These are phyloP conservation scores for Ectemnius continuus DNA, from an alignment of 2,888 invertebrate species.

Conservation along the genomic window DNA sequence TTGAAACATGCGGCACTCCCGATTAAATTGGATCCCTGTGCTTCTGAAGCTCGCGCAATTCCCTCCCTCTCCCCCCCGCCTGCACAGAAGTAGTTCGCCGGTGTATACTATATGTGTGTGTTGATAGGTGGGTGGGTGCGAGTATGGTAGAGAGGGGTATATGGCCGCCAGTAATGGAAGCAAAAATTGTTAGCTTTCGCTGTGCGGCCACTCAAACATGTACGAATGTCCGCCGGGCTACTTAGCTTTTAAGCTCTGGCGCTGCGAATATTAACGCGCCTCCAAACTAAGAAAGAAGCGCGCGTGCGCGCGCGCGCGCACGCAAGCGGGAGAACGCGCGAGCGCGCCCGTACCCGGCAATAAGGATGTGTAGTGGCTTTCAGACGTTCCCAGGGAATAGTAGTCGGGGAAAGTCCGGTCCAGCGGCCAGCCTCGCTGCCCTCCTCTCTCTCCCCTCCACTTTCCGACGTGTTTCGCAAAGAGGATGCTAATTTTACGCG, in stretches of 20 bases:
- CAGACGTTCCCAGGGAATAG: conserved; percentile 39
- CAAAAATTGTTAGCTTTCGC: too few species aligned
- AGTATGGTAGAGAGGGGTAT: too few species aligned
- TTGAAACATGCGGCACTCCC: too few species aligned
- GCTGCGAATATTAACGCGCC: conserved; percentile 3
- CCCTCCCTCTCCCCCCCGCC: too few species aligned
- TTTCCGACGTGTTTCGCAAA: conserved; percentile 15
- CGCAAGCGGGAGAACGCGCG: not conserved
- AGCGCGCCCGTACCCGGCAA: conserved; percentile 1
- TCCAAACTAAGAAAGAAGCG: not conserved
- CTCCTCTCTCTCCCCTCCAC: not conserved
- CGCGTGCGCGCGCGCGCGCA: not conserved
- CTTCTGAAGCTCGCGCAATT: too few species aligned
- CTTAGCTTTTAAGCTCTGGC: conserved; percentile 1
- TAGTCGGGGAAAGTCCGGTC: conserved; percentile 22
- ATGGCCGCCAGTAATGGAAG: too few species aligned
- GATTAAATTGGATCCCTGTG: too few species aligned
- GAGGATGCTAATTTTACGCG: conserved; percentile 44
- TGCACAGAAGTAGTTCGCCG: too few species aligned
- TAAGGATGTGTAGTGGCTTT: conserved; percentile 43
- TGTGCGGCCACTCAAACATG: too few species aligned
- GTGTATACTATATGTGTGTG: too few species aligned
- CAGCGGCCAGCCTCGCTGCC: conserved; percentile 14
- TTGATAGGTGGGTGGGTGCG: too few species aligned
- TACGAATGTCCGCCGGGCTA: not conserved